Conservation (phyloP, 2,888 invertebrate genomes). For the Enoplolaimus lenunculus region DNA sequence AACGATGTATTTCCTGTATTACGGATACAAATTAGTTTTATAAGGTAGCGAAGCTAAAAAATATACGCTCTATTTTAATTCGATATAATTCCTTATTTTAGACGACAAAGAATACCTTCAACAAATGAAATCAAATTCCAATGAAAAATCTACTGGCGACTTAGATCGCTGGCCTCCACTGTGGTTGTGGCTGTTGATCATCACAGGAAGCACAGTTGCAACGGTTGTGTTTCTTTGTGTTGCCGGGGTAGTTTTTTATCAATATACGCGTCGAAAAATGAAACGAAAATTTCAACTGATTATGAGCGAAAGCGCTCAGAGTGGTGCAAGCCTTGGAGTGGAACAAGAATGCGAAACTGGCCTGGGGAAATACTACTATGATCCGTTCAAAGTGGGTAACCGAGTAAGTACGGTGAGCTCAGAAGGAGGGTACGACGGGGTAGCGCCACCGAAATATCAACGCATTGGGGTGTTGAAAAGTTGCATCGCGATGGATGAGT, state of each 20-base stretch:
- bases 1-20: too few relatives aligned
- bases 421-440: not conserved
- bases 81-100: too few relatives aligned
- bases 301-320: conserved; percentile 3
- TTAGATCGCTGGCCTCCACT: too few relatives aligned
- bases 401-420: not conserved
- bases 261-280: not conserved
- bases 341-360: not conserved
- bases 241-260: not conserved
- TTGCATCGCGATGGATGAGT: not conserved
- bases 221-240: not conserved
- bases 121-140: too few relatives aligned
- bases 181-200: not conserved
- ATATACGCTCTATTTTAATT: too few relatives aligned
- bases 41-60: too few relatives aligned
- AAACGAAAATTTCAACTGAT: conserved; percentile 9
- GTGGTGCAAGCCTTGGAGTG: not conserved
- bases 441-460: conserved; percentile 3
- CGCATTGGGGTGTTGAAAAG: conserved; percentile 1
- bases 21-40: too few relatives aligned
- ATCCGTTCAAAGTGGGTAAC: conserved; percentile 14
- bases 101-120: too few relatives aligned
- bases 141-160: too few relatives aligned
- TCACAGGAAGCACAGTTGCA: not conserved
- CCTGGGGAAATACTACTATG: not conserved